These are phyloP conservation scores for Neofelis nebulosa DNA, from an alignment of 2,113 vertebrate species.

Conservation along the genomic window DNA sequence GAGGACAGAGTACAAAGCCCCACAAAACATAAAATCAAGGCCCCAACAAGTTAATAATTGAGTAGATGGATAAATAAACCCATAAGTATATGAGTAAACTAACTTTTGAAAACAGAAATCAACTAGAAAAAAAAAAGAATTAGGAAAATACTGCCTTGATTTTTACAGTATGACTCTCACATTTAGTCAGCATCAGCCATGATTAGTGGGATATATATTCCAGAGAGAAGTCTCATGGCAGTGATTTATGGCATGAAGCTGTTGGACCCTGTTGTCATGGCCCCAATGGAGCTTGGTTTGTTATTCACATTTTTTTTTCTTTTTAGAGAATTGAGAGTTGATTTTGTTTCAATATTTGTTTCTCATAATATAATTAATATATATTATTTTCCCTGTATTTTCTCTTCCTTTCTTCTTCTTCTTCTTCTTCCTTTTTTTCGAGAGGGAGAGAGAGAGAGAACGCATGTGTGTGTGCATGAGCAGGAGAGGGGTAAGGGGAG, in stretches of 20 bases:
- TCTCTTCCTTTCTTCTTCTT: too few relatives aligned
- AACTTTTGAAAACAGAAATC: background rate
- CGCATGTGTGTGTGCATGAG: too few relatives aligned
- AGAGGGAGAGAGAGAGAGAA: too few relatives aligned
- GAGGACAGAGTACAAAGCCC: background rate
- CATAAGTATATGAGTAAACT: background rate
- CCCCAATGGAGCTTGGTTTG: background rate
- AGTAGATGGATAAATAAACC: background rate
- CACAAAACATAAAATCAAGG: background rate
- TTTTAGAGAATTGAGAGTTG: background rate
- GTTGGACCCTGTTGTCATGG: too few relatives aligned
- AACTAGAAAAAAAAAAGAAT: background rate
- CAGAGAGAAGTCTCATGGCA: background rate
- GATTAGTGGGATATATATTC: background rate
- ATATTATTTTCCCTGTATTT: background rate
- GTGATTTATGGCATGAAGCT: background rate
- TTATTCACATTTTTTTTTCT: background rate
- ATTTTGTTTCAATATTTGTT: slow-evolving; percentile 3
- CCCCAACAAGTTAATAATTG: background rate
- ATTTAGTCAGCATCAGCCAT: background rate
- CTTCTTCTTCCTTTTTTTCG: too few relatives aligned
- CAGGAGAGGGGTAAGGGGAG: too few relatives aligned
- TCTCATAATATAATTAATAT: background rate
- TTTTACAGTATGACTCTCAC: background rate
- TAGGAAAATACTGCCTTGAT: background rate